Percentiles rank a stretch among this genome's conserved stretches.
phyloP scores from a whole-genome alignment of 1,140 invertebrate species.

The Diabrotica undecimpunctata region DNA sequence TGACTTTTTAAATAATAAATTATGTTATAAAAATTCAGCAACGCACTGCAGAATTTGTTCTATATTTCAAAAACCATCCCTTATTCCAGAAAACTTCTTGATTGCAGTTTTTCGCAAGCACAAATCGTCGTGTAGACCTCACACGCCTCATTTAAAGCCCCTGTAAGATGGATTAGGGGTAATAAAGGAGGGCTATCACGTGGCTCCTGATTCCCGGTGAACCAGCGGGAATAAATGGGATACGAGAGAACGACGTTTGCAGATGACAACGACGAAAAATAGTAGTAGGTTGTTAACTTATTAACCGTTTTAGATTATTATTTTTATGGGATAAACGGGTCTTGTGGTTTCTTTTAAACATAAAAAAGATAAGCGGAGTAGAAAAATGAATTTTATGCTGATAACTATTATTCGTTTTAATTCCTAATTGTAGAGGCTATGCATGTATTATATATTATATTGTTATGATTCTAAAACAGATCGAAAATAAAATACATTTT shows the following conservation, averaged over 20 bases:
- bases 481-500: too few relatives aligned
- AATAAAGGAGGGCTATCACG: constrained; percentile 6
- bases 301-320: not conserved
- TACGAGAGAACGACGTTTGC: not conserved
- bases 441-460: too few relatives aligned
- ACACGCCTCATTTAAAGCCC: constrained; percentile 14
- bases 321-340: not conserved
- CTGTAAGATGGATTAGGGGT: constrained; percentile 2
- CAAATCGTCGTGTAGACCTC: constrained; percentile 9
- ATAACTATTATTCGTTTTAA: too few relatives aligned
- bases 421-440: too few relatives aligned
- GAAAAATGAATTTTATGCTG: too few relatives aligned
- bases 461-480: too few relatives aligned
- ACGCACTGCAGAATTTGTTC: not conserved
- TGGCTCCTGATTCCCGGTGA: constrained; percentile 1
- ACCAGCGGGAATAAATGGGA: not conserved
- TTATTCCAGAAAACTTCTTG: not conserved
- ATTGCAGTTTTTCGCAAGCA: constrained; percentile 6
- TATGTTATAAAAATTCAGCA: too few relatives aligned
- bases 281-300: not conserved
- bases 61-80: not conserved
- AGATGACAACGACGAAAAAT: constrained; percentile 2
- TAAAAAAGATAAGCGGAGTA: too few relatives aligned
- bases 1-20: too few relatives aligned
- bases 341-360: too few relatives aligned